A percentile compares a stretch with the other conserved stretches of the same genome.
These are phyloP conservation scores for Chauna torquata DNA, from an alignment of 2,113 vertebrate genomes.

Conservation along the genomic window DNA sequence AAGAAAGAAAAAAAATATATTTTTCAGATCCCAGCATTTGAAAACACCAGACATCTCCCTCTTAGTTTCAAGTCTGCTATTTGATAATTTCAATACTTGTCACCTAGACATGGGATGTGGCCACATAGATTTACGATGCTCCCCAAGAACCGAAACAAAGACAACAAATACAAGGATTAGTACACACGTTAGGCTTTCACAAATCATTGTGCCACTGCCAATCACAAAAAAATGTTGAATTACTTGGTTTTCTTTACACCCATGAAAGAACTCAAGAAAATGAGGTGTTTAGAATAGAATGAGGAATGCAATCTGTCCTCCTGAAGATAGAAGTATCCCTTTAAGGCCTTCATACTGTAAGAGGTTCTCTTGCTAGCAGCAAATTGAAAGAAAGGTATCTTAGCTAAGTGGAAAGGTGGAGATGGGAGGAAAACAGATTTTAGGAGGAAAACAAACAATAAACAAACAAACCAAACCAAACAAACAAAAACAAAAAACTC, in stretches of 20 bases:
- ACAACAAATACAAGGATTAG: not conserved
- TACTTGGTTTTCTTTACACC: not conserved
- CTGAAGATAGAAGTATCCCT: not conserved
- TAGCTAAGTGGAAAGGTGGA: not conserved
- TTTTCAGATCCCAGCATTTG: not conserved
- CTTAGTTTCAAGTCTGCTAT: not conserved
- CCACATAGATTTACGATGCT: not conserved
- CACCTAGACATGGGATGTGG: not conserved
- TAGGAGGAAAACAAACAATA: too few relatives aligned
- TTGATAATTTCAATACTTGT: not conserved
- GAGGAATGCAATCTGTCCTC: not conserved
- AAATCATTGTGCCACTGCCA: fast-evolving
- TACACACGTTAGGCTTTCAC: not conserved
- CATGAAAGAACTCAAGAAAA: not conserved
- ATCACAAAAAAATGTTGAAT: not conserved
- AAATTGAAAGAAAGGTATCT: not conserved
- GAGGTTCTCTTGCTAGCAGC: not conserved
- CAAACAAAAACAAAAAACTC: not conserved
- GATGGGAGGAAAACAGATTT: not conserved
- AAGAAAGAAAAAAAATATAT: not conserved
- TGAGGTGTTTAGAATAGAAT: not conserved
- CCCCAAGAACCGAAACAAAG: not conserved
- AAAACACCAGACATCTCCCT: not conserved
- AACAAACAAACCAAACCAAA: not conserved
- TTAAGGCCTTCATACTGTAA: not conserved